Evolutionary conservation across 2,797 vertebrate species (phyloP).

Genomic region (Tragelaphus eurycerus): DNA sequence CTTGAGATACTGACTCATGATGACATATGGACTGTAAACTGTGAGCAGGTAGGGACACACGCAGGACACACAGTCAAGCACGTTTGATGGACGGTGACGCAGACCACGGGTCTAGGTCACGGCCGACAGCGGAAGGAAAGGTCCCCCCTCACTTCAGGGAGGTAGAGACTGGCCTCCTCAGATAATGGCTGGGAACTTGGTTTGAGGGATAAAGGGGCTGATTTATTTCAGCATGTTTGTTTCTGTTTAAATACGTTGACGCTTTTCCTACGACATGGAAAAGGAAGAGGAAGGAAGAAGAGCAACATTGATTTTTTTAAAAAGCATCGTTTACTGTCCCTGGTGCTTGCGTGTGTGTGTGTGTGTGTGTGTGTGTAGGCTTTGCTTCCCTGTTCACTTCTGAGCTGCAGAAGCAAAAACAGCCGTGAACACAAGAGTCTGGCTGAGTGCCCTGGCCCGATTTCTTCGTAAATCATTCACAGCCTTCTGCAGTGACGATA

Average conservation of each 20-base stretch:
- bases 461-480: neutral
- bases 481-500: neutral
- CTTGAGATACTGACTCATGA: neutral
- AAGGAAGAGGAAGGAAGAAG: neutral
- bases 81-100: accelerated
- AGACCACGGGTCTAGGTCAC: neutral
- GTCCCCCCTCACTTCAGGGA: neutral
- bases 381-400: neutral
- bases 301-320: neutral
- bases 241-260: slow-evolving; percentile 16
- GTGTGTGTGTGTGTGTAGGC: neutral
- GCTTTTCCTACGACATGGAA: neutral
- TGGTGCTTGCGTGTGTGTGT: neutral
- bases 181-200: neutral
- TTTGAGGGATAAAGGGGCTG: neutral
- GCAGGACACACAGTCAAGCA: neutral
- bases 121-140: accelerated
- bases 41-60: too few species aligned
- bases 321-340: slow-evolving; percentile 21
- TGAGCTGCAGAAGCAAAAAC: slow-evolving; percentile 3
- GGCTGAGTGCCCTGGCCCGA: neutral
- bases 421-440: neutral
- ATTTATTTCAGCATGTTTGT: neutral
- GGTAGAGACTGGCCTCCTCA: too few species aligned
- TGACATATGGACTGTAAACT: neutral